phyloP scores from a whole-genome alignment of 2,113 vertebrate species.

The Lanius ludovicianus region DNA sequence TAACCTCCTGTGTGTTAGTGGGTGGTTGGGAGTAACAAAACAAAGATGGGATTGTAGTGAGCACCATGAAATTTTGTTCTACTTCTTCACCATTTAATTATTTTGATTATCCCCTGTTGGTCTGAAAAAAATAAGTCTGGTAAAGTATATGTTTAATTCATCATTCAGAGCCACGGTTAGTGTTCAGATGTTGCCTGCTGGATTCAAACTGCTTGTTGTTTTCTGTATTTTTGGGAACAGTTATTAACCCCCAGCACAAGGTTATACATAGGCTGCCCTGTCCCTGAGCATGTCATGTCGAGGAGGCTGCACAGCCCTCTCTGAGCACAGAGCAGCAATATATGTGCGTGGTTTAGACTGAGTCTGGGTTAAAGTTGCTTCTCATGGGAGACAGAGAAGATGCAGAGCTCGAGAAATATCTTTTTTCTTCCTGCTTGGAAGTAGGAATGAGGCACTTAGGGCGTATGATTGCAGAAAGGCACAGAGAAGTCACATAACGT shows the following conservation, averaged over 20 bases:
- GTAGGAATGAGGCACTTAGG: neutral
- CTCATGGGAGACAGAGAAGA: neutral
- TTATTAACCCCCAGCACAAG: neutral
- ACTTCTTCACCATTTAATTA: slow-evolving; percentile 27
- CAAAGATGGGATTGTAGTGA: neutral
- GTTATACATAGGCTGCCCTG: neutral
- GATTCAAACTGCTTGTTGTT: neutral
- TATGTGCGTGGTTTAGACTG: neutral
- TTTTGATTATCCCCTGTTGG: slow-evolving; percentile 18
- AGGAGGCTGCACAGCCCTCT: neutral
- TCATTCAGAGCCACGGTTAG: neutral
- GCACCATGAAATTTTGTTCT: neutral
- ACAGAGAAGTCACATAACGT: neutral
- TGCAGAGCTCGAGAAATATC: neutral
- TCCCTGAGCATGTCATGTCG: neutral
- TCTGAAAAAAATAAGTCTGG: neutral
- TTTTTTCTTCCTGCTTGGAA: neutral
- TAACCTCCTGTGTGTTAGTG: slow-evolving; percentile 1
- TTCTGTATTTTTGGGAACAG: neutral
- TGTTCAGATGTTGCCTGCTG: neutral
- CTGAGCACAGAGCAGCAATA: neutral
- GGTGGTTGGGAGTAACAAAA: slow-evolving; percentile 19
- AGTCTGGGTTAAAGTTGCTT: neutral
- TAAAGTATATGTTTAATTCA: slow-evolving; percentile 8
- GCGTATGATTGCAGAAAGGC: neutral